Evolutionary conservation across 2,797 vertebrate species (phyloP).

Genomic region (Ibycter americanus): DNA sequence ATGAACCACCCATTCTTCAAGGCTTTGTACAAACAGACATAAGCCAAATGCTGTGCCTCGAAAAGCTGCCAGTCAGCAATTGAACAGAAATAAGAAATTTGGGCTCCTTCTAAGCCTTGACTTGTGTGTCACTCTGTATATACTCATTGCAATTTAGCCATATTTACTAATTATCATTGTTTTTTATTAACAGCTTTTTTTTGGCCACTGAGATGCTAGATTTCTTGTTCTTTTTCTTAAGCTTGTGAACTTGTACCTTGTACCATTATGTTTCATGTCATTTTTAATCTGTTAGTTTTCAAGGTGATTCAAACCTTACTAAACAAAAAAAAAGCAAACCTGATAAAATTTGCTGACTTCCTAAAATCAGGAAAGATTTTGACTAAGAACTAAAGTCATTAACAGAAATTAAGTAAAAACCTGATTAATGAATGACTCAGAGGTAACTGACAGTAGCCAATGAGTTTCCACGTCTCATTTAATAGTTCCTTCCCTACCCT

Average conservation of each 20-base stretch:
- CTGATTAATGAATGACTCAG: background rate
- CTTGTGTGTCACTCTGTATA: background rate
- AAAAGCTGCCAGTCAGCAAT: background rate
- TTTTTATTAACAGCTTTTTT: background rate
- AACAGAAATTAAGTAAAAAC: background rate
- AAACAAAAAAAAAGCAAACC: background rate
- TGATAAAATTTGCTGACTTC: background rate
- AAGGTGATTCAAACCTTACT: background rate
- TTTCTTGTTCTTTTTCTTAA: background rate
- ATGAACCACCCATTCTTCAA: background rate
- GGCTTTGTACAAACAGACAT: background rate
- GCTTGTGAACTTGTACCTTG: background rate
- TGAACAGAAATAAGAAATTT: background rate
- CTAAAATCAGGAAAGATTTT: background rate
- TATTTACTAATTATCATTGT: background rate
- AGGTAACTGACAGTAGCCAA: background rate
- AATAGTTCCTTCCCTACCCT: background rate
- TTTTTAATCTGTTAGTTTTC: background rate
- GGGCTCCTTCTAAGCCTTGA: background rate
- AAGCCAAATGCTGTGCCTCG: background rate
- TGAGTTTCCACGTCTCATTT: background rate
- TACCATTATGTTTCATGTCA: background rate
- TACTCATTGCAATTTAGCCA: background rate
- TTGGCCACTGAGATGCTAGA: background rate
- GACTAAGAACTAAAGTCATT: background rate